phyloP scores from a whole-genome alignment of 2,113 vertebrate species.

The Mirza zaza region DNA sequence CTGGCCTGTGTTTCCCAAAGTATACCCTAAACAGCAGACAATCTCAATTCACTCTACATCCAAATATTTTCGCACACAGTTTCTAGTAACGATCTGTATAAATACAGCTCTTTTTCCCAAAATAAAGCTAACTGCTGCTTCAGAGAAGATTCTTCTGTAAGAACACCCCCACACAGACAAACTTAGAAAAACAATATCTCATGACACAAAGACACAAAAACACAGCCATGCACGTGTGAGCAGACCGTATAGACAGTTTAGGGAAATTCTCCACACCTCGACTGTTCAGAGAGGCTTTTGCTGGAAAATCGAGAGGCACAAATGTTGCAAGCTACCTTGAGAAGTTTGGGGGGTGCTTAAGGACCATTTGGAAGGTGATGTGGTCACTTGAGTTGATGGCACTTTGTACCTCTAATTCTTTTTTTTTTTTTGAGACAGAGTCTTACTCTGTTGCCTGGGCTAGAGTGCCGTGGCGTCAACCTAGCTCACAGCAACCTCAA shows the following conservation, averaged over 20 bases:
- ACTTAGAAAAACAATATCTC: background rate
- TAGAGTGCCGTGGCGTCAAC: no score
- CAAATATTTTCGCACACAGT: background rate
- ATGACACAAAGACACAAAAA: background rate
- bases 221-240: background rate
- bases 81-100: background rate
- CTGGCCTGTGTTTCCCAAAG: background rate
- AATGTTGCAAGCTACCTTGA: background rate
- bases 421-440: no score
- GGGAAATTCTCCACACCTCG: background rate
- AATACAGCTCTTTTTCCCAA: background rate
- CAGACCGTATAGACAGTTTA: background rate
- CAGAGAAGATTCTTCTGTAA: background rate
- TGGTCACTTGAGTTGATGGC: accelerated
- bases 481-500: no score
- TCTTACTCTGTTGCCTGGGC: no score
- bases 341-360: background rate
- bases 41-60: background rate
- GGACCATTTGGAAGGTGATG: background rate
- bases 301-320: background rate
- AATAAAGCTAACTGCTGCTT: background rate
- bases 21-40: background rate
- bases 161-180: background rate
- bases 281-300: background rate
- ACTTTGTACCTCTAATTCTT: background rate